phyloP scores from a whole-genome alignment of 1,140 invertebrate genomes.

The Heliconius congener region DNA sequence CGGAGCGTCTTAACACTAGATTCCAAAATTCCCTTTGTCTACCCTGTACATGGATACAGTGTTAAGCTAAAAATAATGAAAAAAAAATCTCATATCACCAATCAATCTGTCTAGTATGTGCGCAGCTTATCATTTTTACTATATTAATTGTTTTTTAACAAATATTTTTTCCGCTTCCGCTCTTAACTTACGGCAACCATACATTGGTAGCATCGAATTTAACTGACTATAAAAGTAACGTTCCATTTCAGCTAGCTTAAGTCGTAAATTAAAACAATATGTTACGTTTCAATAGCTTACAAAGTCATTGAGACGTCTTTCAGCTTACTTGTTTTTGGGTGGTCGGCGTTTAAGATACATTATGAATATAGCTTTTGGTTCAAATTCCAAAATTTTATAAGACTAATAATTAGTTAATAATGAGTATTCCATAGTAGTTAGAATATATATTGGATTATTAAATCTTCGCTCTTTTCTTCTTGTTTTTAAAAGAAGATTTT shows the following conservation, averaged over 20 bases:
- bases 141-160: not conserved
- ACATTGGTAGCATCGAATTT: slow-evolving; percentile 9
- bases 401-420: no score
- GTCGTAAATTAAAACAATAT: slow-evolving; percentile 7
- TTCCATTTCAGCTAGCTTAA: slow-evolving; percentile 9
- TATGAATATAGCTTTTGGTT: not conserved
- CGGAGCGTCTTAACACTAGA: no score
- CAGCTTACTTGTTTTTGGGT: not conserved
- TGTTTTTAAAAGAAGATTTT: no score
- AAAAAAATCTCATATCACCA: no score
- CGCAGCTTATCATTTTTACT: no score
- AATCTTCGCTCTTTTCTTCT: no score
- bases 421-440: no score
- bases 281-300: not conserved
- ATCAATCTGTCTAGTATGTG: no score
- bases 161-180: not conserved
- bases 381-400: not conserved
- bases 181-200: not conserved
- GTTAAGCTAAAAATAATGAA: no score
- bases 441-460: no score
- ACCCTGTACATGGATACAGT: no score
- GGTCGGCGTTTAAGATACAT: not conserved
- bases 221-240: slow-evolving; percentile 12
- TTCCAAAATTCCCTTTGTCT: no score
- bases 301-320: not conserved